phyloP scores from a whole-genome alignment of 2,888 invertebrate species.

The Acleris emargana region DNA sequence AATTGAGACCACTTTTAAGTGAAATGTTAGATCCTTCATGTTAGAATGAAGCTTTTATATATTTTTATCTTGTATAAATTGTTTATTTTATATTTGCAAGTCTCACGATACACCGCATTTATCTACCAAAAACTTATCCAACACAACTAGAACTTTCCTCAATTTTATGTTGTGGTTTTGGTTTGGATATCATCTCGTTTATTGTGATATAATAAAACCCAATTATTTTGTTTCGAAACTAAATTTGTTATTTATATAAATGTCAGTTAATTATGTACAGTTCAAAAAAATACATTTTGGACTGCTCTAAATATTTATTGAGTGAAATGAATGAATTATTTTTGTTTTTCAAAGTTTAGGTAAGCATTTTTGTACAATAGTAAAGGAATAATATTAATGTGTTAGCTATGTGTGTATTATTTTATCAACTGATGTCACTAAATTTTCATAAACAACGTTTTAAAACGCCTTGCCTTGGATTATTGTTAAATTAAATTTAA shows the following conservation, averaged over 20 bases:
- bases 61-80: conserved; percentile 30
- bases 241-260: conserved; percentile 8
- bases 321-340: conserved; percentile 27
- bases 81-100: conserved; percentile 51
- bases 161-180: conserved; percentile 5
- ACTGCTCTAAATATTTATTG: conserved; percentile 24
- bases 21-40: conserved; percentile 50
- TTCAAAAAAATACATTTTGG: conserved; percentile 16
- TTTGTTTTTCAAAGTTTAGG: conserved; percentile 21
- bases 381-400: conserved; percentile 22
- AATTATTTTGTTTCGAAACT: conserved; percentile 26
- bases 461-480: conserved; percentile 28
- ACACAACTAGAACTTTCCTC: conserved; percentile 1
- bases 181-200: conserved; percentile 16
- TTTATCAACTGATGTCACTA: conserved; percentile 23
- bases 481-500: conserved; percentile 16
- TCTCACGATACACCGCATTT: conserved; percentile 57
- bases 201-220: conserved; percentile 27
- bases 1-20: conserved; percentile 35
- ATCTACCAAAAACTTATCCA: conserved; percentile 47
- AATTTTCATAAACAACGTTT: conserved; percentile 13
- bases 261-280: conserved; percentile 21
- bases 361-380: conserved; percentile 36
- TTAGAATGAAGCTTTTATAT: conserved; percentile 47
- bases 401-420: conserved; percentile 31